Percentiles rank a stretch among this genome's conserved stretches.
Conservation (phyloP, 1,140 invertebrate species). For the Drosophila insularis region DNA sequence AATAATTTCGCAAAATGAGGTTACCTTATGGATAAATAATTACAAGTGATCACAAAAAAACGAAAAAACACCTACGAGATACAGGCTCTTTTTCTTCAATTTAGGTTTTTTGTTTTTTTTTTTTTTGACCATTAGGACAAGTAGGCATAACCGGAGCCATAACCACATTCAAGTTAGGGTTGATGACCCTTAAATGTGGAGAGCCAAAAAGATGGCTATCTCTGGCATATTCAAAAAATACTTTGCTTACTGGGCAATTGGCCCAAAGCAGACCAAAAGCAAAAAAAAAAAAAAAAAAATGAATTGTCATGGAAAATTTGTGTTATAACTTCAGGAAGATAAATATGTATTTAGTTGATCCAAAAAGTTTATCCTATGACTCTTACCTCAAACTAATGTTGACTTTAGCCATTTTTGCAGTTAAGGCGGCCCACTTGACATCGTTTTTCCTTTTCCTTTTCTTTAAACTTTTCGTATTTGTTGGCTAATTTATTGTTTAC, state of each 20-base stretch:
- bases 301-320: conserved; percentile 65
- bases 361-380: conserved; percentile 62
- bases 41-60: conserved; percentile 52
- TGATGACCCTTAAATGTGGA: conserved; percentile 44
- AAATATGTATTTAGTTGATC: conserved; percentile 30
- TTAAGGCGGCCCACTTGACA: conserved; percentile 54
- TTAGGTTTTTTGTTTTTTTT: not conserved
- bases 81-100: conserved; percentile 20
- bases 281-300: conserved; percentile 53
- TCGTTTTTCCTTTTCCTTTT: conserved; percentile 46
- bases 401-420: conserved; percentile 28
- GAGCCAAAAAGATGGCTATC: conserved; percentile 45
- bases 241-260: conserved; percentile 44
- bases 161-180: conserved; percentile 29
- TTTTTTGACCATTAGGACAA: conserved; percentile 43
- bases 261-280: not conserved
- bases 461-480: conserved; percentile 52
- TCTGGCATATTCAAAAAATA: conserved; percentile 46
- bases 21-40: conserved; percentile 76
- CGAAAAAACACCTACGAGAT: conserved; percentile 67
- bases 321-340: conserved; percentile 36
- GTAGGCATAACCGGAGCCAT: conserved; percentile 20
- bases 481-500: conserved; percentile 75
- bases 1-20: conserved; percentile 40
- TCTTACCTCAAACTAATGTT: conserved; percentile 50